phyloP scores from a whole-genome alignment of 2,888 invertebrate species.

The Pinctada fucata region DNA sequence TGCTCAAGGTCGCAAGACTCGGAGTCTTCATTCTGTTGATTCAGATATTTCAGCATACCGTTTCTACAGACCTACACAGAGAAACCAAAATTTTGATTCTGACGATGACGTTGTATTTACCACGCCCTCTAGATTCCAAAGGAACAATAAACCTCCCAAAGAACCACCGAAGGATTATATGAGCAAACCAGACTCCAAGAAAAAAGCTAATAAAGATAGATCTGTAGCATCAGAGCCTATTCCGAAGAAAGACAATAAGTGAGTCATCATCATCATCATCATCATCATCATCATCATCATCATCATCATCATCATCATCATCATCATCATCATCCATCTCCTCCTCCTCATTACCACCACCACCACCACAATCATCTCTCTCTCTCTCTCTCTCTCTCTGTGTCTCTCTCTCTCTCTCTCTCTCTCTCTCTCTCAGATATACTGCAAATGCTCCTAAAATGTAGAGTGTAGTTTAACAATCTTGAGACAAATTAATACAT shows the following conservation, averaged over 20 bases:
- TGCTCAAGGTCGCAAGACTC: neutral
- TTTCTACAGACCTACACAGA: neutral
- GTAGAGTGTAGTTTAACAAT: neutral
- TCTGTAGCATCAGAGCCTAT: neutral
- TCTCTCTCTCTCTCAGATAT: neutral
- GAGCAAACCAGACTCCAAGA: neutral
- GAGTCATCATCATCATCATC: neutral
- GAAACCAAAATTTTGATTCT: neutral
- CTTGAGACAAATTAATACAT: neutral
- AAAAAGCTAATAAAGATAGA: neutral
- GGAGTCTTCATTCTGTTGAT: neutral
- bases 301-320: too few relatives aligned
- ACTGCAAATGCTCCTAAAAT: neutral
- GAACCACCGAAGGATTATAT: too few relatives aligned
- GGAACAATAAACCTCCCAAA: too few relatives aligned
- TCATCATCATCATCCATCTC: neutral
- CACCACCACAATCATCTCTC: too few relatives aligned
- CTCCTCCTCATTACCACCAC: neutral
- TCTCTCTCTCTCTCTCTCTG: conserved; percentile 10
- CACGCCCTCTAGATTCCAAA: neutral
- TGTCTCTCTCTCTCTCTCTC: conserved; percentile 16
- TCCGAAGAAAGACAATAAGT: neutral
- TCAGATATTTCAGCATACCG: neutral
- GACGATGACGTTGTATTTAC: neutral
- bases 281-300: too few relatives aligned